Conservation (phyloP, 1,140 invertebrate species). For the Drosophila sucinea region DNA sequence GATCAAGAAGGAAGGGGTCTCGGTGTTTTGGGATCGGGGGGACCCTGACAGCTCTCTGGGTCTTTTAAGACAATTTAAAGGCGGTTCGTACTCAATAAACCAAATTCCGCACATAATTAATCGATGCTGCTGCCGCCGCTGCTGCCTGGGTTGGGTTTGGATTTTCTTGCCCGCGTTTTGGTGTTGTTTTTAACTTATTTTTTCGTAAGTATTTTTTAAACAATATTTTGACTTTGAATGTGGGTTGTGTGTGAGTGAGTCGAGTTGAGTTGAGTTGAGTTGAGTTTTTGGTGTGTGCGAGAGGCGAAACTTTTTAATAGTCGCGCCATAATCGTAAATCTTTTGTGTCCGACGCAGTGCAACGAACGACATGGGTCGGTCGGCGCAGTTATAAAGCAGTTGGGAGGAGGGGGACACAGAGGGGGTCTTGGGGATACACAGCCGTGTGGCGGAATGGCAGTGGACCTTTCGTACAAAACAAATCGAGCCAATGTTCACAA, state of each 20-base stretch:
- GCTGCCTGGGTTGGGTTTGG: constrained; percentile 12
- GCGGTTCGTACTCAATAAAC: constrained; percentile 81
- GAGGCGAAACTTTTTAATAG: constrained; percentile 81
- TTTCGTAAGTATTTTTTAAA: constrained; percentile 39
- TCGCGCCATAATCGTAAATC: constrained; percentile 81
- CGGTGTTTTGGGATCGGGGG: neutral
- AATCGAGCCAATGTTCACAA: constrained; percentile 75
- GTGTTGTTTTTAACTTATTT: constrained; percentile 12
- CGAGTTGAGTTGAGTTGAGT: constrained; percentile 29
- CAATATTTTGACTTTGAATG: constrained; percentile 73
- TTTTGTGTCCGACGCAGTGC: constrained; percentile 80
- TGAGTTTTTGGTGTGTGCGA: constrained; percentile 53
- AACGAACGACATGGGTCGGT: constrained; percentile 53
- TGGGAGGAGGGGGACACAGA: neutral
- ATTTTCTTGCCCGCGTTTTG: constrained; percentile 17
- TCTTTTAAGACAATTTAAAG: constrained; percentile 80
- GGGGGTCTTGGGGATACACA: neutral
- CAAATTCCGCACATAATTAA: constrained; percentile 82
- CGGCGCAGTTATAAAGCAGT: constrained; percentile 43
- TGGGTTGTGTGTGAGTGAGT: constrained; percentile 63
- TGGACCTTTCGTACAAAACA: constrained; percentile 54
- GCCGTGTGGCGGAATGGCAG: constrained; percentile 6
- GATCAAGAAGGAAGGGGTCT: neutral
- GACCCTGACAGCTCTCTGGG: constrained; percentile 67
- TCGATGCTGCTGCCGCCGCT: constrained; percentile 59